Conservation (phyloP, 2,113 vertebrate species). For the Mesoclemmys tuberculata region DNA sequence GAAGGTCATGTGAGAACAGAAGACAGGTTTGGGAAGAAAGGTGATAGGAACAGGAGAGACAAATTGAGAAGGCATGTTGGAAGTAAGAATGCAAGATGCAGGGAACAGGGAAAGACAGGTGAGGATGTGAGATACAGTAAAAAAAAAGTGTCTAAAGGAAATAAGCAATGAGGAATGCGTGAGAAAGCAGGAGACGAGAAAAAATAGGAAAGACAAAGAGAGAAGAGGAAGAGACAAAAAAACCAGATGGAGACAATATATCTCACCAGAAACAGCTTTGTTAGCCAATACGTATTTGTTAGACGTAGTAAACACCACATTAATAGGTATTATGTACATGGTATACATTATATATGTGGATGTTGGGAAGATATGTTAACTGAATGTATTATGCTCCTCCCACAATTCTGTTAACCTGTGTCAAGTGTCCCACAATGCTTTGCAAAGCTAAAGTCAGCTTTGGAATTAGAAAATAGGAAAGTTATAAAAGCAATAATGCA, state of each 20-base stretch:
- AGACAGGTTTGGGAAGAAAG: no score
- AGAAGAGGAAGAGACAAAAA: background rate
- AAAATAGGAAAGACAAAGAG: background rate
- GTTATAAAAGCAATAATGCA: background rate
- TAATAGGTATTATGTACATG: no score
- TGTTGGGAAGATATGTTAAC: background rate
- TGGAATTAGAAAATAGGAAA: background rate
- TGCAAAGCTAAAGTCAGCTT: background rate
- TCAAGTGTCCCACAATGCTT: background rate
- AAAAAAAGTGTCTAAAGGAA: background rate
- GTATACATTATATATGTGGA: no score
- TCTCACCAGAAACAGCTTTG: background rate
- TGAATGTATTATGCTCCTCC: background rate
- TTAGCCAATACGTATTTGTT: no score
- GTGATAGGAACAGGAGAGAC: no score
- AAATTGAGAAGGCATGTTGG: no score
- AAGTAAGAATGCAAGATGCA: no score
- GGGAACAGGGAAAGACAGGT: no score
- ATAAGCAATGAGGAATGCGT: background rate
- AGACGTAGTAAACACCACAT: no score
- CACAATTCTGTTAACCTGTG: background rate
- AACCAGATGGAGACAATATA: background rate
- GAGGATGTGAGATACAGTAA: no score
- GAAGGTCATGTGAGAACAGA: no score
- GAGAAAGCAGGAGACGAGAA: background rate